Evolutionary conservation across 2,888 invertebrate species (phyloP).

Genomic region (Esperia sulphurella): DNA sequence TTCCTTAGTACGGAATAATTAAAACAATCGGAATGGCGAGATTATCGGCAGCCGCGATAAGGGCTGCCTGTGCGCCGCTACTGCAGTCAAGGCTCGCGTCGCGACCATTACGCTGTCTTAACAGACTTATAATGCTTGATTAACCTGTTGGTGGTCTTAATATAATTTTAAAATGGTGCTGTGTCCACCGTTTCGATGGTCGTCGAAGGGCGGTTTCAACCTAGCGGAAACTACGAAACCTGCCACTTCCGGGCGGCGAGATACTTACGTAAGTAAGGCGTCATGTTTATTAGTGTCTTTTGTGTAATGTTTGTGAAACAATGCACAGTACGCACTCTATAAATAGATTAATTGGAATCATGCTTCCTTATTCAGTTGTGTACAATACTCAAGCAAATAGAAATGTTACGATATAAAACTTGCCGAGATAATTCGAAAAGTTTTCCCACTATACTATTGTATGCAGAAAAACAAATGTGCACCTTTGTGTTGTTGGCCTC

Average conservation of each 20-base stretch:
- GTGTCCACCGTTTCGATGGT: constrained; percentile 68
- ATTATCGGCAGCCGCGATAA: constrained; percentile 67
- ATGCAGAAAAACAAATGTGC: no score
- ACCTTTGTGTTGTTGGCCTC: no score
- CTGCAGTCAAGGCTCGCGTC: constrained; percentile 57
- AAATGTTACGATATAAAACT: no score
- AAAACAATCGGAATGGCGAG: constrained; percentile 72
- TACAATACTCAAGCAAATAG: no score
- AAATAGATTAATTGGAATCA: no score
- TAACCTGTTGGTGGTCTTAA: constrained; percentile 2
- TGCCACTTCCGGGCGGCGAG: background rate
- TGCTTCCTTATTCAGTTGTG: no score
- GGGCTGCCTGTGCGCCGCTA: constrained; percentile 47
- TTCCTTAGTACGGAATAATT: constrained; percentile 70
- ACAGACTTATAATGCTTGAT: constrained; percentile 4
- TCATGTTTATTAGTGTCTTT: background rate
- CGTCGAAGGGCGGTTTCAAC: constrained; percentile 59
- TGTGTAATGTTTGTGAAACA: background rate
- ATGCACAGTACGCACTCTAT: no score
- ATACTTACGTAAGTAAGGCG: constrained; percentile 1
- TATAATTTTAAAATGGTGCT: constrained; percentile 50
- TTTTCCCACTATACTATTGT: no score
- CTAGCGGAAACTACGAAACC: constrained; percentile 16
- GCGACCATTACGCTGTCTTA: constrained; percentile 51
- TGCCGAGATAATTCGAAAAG: no score